Base-by-base conservation (phyloP, 2,888 invertebrate genomes). In the Drosophila tripunctata region DNA sequence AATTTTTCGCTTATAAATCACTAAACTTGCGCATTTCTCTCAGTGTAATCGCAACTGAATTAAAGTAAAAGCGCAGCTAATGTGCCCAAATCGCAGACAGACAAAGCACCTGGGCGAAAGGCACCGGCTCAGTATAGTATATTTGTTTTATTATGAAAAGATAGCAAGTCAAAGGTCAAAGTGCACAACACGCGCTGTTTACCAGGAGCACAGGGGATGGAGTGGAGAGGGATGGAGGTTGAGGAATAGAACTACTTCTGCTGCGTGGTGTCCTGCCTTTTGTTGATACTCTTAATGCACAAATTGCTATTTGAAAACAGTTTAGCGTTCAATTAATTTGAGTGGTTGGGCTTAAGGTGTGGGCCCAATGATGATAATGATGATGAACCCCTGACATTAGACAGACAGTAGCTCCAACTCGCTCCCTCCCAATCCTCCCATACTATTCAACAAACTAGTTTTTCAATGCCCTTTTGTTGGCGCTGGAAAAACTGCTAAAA, bases 271-370 rank as follows among this genome's bases (percentile, higher is more conserved):
- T 44, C 43, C 47, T 30, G 22, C 40, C 60, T 62, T 69, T 69
- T 65, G 71, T 81, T 78, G 75, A 82, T 78, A 61, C 64, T 61
- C 69, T 50, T 67, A 78, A 82, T 78, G 71, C 75, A 70, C 67
- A 75, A 82, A 82, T 85, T 87, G 80, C 38, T 67, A 67, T 67
- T 76, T 70, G 45, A 71, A 81, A 82, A 68, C 68, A 67, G 72
- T 85, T 87, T 88, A 72, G 75, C 67, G 55, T 70, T 78, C 83
- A 82, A 82, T 87, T 87, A 87, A 67, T 75, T 75, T 74, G 76
- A 83, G 87, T 88, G 82, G 45, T 40, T 30, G 40, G 30, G 10
- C 51, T 17, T 0, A 50, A 70, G 82, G 82, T 78, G 82, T 54
- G 82, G 67, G 45, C 36, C 6, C 4, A 3, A 27, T 21, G 21